Conservation (phyloP, 1,140 invertebrate species). For the Drosophila funebris region DNA sequence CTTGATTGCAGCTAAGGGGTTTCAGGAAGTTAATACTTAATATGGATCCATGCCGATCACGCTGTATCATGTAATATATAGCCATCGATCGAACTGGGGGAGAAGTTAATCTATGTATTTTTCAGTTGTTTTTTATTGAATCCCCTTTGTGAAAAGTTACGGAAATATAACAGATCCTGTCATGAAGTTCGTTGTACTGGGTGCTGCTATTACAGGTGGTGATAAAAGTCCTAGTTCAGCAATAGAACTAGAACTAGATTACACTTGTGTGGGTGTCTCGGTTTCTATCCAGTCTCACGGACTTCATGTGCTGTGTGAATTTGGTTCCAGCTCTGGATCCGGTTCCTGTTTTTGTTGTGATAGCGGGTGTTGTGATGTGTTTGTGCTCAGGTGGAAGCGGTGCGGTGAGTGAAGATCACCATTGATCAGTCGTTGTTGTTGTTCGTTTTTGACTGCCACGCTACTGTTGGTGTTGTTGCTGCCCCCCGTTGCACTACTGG, state of each 20-base stretch:
- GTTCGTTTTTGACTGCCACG: slow-evolving; percentile 16
- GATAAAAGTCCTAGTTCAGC: not conserved
- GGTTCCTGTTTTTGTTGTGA: slow-evolving; percentile 84
- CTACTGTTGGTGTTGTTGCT: slow-evolving; percentile 3
- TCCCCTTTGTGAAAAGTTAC: too few species aligned
- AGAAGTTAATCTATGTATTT: too few species aligned
- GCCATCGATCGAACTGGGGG: too few species aligned
- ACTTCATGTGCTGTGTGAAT: slow-evolving; percentile 86
- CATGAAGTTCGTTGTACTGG: slow-evolving; percentile 28
- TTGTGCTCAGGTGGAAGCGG: slow-evolving; percentile 55
- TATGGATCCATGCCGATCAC: too few species aligned
- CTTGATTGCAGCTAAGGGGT: too few species aligned
- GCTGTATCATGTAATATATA: too few species aligned
- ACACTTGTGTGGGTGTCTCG: too few species aligned
- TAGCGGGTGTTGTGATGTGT: slow-evolving; percentile 83
- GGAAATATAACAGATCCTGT: too few species aligned
- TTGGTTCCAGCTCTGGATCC: slow-evolving; percentile 5
- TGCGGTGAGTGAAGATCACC: slow-evolving; percentile 87
- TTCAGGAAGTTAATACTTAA: too few species aligned
- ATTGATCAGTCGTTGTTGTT: slow-evolving; percentile 84
- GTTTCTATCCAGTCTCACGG: slow-evolving; percentile 79
- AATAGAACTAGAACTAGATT: not conserved
- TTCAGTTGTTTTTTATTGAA: too few species aligned
- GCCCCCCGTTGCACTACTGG: slow-evolving; percentile 45
- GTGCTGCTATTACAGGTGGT: slow-evolving; percentile 6